Evolutionary conservation across 2,888 invertebrate species (phyloP).

Genomic region (Chrysodeixis includens): DNA sequence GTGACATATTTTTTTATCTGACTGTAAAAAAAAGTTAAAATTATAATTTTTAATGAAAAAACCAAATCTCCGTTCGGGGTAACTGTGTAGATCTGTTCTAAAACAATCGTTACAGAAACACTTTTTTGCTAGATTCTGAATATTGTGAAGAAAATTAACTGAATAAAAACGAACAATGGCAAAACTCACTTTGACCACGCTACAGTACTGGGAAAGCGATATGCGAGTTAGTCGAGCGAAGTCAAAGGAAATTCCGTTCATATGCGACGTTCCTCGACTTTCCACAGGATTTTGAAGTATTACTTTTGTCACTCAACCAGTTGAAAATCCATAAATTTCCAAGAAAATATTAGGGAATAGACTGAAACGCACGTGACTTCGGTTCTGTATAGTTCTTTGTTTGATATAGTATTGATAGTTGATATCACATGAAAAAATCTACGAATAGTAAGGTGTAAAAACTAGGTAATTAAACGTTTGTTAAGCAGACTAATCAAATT

Average conservation of each 20-base stretch:
- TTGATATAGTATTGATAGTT: not conserved
- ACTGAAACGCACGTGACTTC: conserved; percentile 6
- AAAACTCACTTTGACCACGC: conserved; percentile 39
- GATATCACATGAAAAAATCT: no score
- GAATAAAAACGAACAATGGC: conserved; percentile 28
- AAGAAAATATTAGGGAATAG: conserved; percentile 4
- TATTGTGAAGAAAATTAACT: not conserved
- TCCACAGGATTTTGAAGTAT: conserved; percentile 34
- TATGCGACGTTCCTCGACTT: conserved; percentile 32
- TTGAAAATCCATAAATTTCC: conserved; percentile 30
- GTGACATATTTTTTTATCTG: no score
- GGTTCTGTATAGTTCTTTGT: not conserved
- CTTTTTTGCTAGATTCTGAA: not conserved
- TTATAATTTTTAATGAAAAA: no score
- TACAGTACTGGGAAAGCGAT: conserved; percentile 16
- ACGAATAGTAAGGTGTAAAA: no score
- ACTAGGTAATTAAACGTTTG: no score
- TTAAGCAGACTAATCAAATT: no score
- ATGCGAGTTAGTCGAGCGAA: conserved; percentile 33
- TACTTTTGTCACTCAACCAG: conserved; percentile 19
- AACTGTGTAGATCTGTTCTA: no score
- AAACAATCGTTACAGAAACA: no score
- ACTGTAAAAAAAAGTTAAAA: no score
- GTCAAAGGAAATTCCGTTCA: conserved; percentile 48
- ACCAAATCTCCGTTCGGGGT: no score